Evolutionary conservation across 2,113 vertebrate species (phyloP), one percentile per base, ranked within the genome.

Genomic region (Scartelaos histophorus): DNA sequence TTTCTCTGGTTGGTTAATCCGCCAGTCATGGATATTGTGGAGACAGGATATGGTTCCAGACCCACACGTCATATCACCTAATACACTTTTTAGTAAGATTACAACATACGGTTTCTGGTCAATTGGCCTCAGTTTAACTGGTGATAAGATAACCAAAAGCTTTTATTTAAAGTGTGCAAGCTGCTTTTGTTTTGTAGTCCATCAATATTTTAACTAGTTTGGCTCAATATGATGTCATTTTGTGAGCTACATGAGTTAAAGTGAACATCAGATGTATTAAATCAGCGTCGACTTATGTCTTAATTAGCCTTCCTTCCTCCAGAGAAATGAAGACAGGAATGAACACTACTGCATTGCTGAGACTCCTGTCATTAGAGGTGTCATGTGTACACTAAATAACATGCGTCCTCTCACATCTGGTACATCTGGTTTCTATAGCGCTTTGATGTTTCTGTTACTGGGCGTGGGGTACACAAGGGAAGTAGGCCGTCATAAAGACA

Each of bases 281-380:
- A 35, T 19, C 29, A 35, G 60, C 15, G 16, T 62, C 7, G 19
- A 19, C 13, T 34, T 61, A 29, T 1, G 13, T 35, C 17, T 34
- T 19, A 62, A 25, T 62, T 25, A 58, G 22, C 13, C 13, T 58
- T 58, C 54, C 10, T 57, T 57, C 25, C 29, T 19, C 13, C 7
- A 35, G 16, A 62, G 29, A 62, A 29, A 34, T 62, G 16, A 35
- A 35, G 19, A 38, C 29, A 38, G 15, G 16, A 62, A 29, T 16
- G 34, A 62, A 16, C 60, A n/a, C 4, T 34, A 61, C 25, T 62
- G 57, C 13, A n/a, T n/a, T n/a, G n/a, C n/a, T n/a, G n/a, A n/a
- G n/a, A n/a, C n/a, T n/a, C n/a, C n/a, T n/a, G 61, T 43, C 61
- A 64, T 19, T 64, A 64, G 17, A 38, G 34, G 61, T 64, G 61